Evolutionary conservation across 1,140 invertebrate species (phyloP).

Genomic region (Muscidifurax raptorellus): DNA sequence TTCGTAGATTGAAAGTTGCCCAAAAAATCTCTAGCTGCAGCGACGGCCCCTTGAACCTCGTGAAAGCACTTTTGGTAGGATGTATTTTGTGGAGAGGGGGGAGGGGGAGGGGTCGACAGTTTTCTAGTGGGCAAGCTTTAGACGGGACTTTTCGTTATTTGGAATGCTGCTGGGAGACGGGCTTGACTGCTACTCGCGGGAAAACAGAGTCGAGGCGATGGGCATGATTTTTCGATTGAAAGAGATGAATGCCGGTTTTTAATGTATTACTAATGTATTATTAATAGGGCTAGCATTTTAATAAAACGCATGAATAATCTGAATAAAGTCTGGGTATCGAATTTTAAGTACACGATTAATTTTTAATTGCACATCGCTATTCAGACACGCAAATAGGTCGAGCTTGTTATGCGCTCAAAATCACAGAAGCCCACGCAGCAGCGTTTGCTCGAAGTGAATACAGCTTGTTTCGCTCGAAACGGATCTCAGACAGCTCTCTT

Average conservation of each 20-base stretch:
- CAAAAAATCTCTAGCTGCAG: background rate
- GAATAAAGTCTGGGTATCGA: too few species aligned
- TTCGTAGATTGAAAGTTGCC: slow-evolving; percentile 1
- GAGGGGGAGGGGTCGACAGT: background rate
- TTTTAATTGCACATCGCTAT: too few species aligned
- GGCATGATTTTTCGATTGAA: background rate
- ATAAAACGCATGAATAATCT: too few species aligned
- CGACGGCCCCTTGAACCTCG: background rate
- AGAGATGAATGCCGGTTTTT: background rate
- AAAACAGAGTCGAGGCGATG: background rate
- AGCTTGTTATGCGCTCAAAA: background rate
- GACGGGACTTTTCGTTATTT: background rate
- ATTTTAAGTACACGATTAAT: too few species aligned
- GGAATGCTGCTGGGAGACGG: background rate
- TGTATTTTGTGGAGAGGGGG: too few species aligned
- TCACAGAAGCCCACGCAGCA: background rate
- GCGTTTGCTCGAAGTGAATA: background rate
- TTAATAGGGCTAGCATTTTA: too few species aligned
- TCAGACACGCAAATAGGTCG: too few species aligned
- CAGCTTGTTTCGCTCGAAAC: background rate
- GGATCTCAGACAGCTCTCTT: background rate
- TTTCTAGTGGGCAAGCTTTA: background rate
- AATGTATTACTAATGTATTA: too few species aligned
- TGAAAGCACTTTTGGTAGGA: background rate
- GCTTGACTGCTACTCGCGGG: background rate